phyloP scores from a whole-genome alignment of 2,113 vertebrate genomes.

The Jacana jacana region DNA sequence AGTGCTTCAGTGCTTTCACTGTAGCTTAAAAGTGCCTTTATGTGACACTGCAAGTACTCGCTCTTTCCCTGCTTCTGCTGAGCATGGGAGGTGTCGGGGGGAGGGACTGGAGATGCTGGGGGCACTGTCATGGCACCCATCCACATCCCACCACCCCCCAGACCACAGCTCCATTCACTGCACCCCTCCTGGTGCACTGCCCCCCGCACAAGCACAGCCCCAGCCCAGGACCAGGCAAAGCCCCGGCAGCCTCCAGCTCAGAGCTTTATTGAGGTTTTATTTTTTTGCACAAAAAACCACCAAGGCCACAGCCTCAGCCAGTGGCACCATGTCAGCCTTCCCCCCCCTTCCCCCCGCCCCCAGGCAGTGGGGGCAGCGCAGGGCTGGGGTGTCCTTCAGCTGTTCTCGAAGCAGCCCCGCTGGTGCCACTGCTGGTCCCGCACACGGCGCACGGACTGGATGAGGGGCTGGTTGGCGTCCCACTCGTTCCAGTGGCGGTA shows the following conservation, averaged over 20 bases:
- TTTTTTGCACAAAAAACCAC: neutral
- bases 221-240: neutral
- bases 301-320: neutral
- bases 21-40: neutral
- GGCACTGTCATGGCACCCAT: rapidly evolving
- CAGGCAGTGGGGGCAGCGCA: neutral
- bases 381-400: conserved; percentile 72
- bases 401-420: conserved; percentile 83
- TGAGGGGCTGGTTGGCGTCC: conserved; percentile 84
- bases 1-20: too few species aligned
- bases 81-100: rapidly evolving
- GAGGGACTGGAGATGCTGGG: too few species aligned
- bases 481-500: conserved; percentile 95
- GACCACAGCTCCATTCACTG: rapidly evolving
- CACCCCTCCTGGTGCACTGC: too few species aligned
- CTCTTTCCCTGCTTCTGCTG: neutral
- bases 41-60: neutral
- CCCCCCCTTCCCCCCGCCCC: neutral
- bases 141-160: rapidly evolving
- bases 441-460: conserved; percentile 89
- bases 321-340: neutral
- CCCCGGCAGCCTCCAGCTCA: conserved; percentile 19
- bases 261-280: conserved; percentile 72
- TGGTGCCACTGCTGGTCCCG: conserved; percentile 94
- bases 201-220: neutral